These are phyloP conservation scores for Oreochromis aureus DNA, from an alignment of 2,113 vertebrate genomes.

Conservation along the genomic window DNA sequence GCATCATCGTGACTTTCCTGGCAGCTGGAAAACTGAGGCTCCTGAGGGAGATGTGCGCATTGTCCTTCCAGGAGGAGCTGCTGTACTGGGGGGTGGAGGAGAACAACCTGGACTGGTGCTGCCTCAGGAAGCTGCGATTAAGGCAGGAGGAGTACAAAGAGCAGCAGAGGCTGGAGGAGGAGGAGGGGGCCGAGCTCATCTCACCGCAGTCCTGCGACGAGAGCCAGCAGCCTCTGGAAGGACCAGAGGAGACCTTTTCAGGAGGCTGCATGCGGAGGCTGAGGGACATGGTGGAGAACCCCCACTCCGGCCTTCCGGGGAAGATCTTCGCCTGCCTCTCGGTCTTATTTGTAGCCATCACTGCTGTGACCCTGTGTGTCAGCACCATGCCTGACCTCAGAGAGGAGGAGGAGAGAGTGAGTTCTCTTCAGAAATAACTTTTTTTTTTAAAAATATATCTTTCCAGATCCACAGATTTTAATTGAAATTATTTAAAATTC, in stretches of 20 bases:
- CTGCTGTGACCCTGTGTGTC: slow-evolving; percentile 90
- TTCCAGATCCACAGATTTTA: not conserved
- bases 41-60: slow-evolving; percentile 88
- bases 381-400: slow-evolving; percentile 97
- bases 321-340: slow-evolving; percentile 95
- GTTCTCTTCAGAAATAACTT: slow-evolving; percentile 22
- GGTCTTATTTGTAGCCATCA: slow-evolving; percentile 89
- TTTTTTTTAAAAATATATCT: not conserved
- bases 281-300: slow-evolving; percentile 92
- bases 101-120: slow-evolving; percentile 89
- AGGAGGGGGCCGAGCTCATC: slow-evolving; percentile 54
- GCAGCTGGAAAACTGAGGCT: slow-evolving; percentile 90
- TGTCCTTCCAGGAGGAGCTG: slow-evolving; percentile 95
- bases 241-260: slow-evolving; percentile 54
- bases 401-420: slow-evolving; percentile 92
- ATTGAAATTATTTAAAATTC: not conserved
- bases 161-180: slow-evolving; percentile 74
- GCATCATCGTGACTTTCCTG: slow-evolving; percentile 89
- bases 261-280: slow-evolving; percentile 78
- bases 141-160: slow-evolving; percentile 87
- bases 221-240: slow-evolving; percentile 24
- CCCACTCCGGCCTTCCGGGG: slow-evolving; percentile 88
- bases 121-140: slow-evolving; percentile 82
- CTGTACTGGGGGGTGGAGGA: slow-evolving; percentile 96
- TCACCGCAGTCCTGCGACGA: slow-evolving; percentile 62